Evolutionary conservation across 2,888 invertebrate species (phyloP).

Genomic region (Diadegma fenestrale): DNA sequence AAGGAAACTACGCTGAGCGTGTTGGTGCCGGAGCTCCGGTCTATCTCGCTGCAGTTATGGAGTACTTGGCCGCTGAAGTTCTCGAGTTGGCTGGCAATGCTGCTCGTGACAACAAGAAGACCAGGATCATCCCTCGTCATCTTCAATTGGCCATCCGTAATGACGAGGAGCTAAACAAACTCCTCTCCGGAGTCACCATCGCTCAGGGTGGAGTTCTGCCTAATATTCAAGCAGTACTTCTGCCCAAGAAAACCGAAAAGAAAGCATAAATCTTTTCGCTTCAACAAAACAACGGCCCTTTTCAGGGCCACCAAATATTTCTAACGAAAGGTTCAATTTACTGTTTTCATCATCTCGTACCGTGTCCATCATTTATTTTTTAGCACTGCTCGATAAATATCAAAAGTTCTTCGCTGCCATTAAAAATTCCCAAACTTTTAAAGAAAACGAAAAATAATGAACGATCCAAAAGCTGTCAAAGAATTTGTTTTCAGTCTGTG

Average conservation of each 20-base stretch:
- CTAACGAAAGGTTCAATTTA: background rate
- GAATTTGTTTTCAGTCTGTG: too few species aligned
- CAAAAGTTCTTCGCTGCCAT: too few species aligned
- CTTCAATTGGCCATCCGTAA: slow-evolving; percentile 91
- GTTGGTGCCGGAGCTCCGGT: slow-evolving; percentile 87
- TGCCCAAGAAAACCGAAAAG: slow-evolving; percentile 16
- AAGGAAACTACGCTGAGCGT: slow-evolving; percentile 74
- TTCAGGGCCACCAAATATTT: slow-evolving; percentile 27
- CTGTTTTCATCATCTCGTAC: background rate
- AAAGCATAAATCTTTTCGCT: background rate
- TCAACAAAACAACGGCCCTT: slow-evolving; percentile 8
- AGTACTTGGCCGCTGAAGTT: slow-evolving; percentile 90
- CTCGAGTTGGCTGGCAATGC: slow-evolving; percentile 89
- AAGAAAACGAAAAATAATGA: too few species aligned
- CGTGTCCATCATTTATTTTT: background rate
- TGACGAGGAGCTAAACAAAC: slow-evolving; percentile 90
- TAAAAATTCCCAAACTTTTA: too few species aligned
- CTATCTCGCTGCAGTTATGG: slow-evolving; percentile 87
- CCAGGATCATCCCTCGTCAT: slow-evolving; percentile 82
- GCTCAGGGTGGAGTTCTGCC: slow-evolving; percentile 81
- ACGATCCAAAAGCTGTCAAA: too few species aligned
- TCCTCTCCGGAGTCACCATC: slow-evolving; percentile 91
- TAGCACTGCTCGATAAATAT: too few species aligned
- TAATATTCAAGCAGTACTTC: background rate
- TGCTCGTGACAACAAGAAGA: slow-evolving; percentile 90